Conservation (phyloP, 2,888 invertebrate species). For the Tipula unca region DNA sequence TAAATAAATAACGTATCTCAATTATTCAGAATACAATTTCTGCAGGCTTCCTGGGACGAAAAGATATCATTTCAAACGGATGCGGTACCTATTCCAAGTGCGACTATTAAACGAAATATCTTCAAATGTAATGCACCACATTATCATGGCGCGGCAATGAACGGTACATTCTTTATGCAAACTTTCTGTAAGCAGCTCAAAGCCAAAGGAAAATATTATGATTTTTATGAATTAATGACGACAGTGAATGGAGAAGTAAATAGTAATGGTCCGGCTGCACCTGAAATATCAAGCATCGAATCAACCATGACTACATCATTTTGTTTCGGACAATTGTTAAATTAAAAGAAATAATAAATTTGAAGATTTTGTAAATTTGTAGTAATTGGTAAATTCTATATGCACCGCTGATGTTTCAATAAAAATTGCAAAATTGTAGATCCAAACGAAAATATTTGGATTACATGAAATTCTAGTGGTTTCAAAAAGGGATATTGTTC, state of each 20-base stretch:
- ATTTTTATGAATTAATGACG: background rate
- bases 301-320: background rate
- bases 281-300: background rate
- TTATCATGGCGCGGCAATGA: background rate
- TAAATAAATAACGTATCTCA: background rate
- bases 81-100: background rate
- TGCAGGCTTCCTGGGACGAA: background rate
- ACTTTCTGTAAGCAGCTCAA: background rate
- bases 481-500: too few relatives aligned
- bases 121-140: background rate
- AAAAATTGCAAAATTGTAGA: too few relatives aligned
- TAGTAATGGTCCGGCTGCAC: background rate
- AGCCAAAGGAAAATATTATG: background rate
- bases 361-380: too few relatives aligned
- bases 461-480: too few relatives aligned
- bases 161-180: background rate
- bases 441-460: too few relatives aligned
- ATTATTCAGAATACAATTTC: background rate
- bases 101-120: constrained; percentile 23
- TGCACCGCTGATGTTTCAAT: too few relatives aligned
- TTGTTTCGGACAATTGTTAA: background rate
- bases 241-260: background rate
- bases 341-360: too few relatives aligned
- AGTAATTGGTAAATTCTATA: too few relatives aligned
- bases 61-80: background rate